Base-by-base conservation (phyloP, 92 coral and sea anemone genomes). In the Porites cylindrica region DNA sequence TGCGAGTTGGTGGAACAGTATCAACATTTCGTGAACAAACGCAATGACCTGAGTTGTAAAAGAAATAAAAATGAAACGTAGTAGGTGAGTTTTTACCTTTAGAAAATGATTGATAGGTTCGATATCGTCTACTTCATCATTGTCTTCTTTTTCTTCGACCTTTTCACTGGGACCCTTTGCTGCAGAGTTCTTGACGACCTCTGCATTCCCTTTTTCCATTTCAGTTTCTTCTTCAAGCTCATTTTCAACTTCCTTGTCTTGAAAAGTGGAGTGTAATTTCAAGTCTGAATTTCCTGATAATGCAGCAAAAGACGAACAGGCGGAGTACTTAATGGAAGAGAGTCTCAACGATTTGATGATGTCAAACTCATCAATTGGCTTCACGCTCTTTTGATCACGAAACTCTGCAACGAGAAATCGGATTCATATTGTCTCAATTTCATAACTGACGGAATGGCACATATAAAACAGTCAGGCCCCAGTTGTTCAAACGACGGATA, bases 241-340 rank as follows among this genome's bases (percentile, higher is more conserved):
- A 0, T 16, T n/a, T 18, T 29, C 43, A 38, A 3, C 43, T 38
- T 38, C 43, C 6, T 38, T 38, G 5, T 38, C 21, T 23, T 26
- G 20, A 50, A 56, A 66, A 8, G 82, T 20, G 78, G 83, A 71
- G 85, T 88, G 86, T 59, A 91, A 81, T 16, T 74, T 81, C 17
- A 64, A 51, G 72, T 94, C 96, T 51, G 96, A 75, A 76, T 94
- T 91, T 68, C 96, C 96, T 21, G 96, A 94, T 54, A 94, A 73
- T n/a, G 96, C 94, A 51, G 94, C 78, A 64, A 94, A 94, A 7
- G 93, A 90, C 4, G 96, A 94, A 51, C 92, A 94, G 1, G 94
- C 94, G 9, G 87, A 88, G 43, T 85, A 88, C 11, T 76, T 71
- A 38, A 80, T 64, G 14, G 96, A 71, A 66, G 79, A 38, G 8